Percentiles rank a stretch among this genome's conserved stretches.
Evolutionary conservation across 1,140 invertebrate genomes (phyloP).

Genomic region (Drosophila triauraria): DNA sequence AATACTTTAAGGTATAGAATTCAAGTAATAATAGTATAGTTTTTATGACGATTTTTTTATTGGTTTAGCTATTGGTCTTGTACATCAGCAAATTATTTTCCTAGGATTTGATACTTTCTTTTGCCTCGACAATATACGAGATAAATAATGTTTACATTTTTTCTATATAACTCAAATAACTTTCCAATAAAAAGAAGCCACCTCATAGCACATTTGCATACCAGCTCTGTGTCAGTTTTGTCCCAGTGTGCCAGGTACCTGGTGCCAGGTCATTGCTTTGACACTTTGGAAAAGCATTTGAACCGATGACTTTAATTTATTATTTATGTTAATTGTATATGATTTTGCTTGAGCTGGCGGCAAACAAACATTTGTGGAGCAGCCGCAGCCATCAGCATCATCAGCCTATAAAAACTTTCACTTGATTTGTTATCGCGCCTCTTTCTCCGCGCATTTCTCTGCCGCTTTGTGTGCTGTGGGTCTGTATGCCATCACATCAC

Average conservation of each 20-base stretch:
- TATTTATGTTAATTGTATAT: conserved; percentile 52
- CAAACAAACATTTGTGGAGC: conserved; percentile 37
- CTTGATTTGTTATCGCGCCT: conserved; percentile 51
- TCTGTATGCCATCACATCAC: conserved; percentile 36
- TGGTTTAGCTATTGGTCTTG: no score
- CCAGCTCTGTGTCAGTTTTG: not conserved
- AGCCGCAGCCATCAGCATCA: conserved; percentile 24
- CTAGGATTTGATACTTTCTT: no score
- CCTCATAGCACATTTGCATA: not conserved
- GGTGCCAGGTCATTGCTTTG: conserved; percentile 43
- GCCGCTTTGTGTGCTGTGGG: conserved; percentile 33
- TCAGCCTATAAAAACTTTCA: conserved; percentile 54
- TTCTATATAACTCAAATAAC: not conserved
- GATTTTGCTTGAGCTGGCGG: conserved; percentile 35
- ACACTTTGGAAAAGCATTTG: conserved; percentile 37
- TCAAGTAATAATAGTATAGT: no score
- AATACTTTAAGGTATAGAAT: no score
- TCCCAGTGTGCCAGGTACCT: conserved; percentile 29
- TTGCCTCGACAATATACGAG: no score
- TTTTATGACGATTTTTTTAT: no score
- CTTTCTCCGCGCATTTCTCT: conserved; percentile 39
- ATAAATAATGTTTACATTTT: not conserved
- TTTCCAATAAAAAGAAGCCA: not conserved
- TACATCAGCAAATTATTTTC: no score
- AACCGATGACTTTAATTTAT: conserved; percentile 53